phyloP scores from a whole-genome alignment of 2,888 invertebrate species.

The Octonoba sinensis region DNA sequence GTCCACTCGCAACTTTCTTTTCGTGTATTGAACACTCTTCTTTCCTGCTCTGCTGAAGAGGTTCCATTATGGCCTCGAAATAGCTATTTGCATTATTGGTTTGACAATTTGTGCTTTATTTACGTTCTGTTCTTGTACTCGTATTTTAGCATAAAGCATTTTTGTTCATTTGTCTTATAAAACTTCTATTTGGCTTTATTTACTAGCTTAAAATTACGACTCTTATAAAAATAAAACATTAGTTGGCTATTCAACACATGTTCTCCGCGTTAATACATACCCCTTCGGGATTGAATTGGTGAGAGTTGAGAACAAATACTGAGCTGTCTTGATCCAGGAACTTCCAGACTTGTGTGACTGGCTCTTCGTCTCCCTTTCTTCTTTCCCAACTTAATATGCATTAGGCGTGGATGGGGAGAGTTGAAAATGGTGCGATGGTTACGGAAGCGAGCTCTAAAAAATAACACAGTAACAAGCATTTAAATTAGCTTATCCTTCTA shows the following conservation, averaged over 20 bases:
- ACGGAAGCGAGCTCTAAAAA: slow-evolving; percentile 61
- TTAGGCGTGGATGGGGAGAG: slow-evolving; percentile 52
- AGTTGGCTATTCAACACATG: background rate
- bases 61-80: too few species aligned
- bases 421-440: slow-evolving; percentile 63
- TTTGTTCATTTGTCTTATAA: too few species aligned
- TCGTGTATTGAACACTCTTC: too few species aligned
- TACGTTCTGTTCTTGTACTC: too few species aligned
- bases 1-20: too few species aligned
- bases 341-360: slow-evolving; percentile 61
- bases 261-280: slow-evolving; percentile 6
- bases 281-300: slow-evolving; percentile 56
- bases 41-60: too few species aligned
- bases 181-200: too few species aligned
- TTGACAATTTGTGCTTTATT: too few species aligned
- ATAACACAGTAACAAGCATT: too few species aligned
- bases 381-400: slow-evolving; percentile 59
- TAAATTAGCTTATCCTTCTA: background rate
- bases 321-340: slow-evolving; percentile 61
- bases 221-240: background rate
- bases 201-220: too few species aligned
- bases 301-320: slow-evolving; percentile 64
- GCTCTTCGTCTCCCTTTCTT: slow-evolving; percentile 55
- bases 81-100: too few species aligned
- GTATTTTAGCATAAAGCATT: too few species aligned